Evolutionary conservation across 2,888 invertebrate species (phyloP).

Genomic region (Ariolimax columbianus): DNA sequence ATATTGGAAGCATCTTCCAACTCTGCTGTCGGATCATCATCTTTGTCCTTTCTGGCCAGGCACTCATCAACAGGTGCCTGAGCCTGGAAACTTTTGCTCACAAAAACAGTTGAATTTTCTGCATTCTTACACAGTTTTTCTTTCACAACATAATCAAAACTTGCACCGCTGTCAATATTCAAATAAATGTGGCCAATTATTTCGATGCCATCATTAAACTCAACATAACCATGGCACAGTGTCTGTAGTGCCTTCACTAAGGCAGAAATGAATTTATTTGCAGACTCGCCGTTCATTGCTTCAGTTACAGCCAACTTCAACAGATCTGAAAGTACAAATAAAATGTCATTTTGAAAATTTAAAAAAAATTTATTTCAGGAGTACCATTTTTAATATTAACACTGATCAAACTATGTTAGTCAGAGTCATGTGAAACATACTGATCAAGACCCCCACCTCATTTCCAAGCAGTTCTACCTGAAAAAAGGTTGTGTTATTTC

Average conservation of each 20-base stretch:
- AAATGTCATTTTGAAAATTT: neutral
- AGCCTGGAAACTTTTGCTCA: constrained; percentile 57
- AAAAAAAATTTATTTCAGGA: no score
- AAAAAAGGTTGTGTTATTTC: no score
- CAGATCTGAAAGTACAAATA: constrained; percentile 14
- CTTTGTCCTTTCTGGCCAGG: constrained; percentile 47
- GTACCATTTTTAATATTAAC: no score
- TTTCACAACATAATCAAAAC: constrained; percentile 54
- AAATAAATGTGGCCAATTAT: constrained; percentile 55
- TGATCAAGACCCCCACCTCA: no score
- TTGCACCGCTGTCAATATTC: constrained; percentile 52
- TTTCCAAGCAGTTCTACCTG: no score
- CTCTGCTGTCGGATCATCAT: constrained; percentile 24
- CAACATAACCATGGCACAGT: constrained; percentile 56
- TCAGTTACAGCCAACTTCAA: neutral
- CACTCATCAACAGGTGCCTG: constrained; percentile 50
- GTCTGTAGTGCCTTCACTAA: constrained; percentile 55
- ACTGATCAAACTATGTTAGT: no score
- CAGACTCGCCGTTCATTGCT: constrained; percentile 52
- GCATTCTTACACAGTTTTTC: constrained; percentile 57
- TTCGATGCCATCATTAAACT: constrained; percentile 55
- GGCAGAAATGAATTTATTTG: constrained; percentile 54
- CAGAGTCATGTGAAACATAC: no score
- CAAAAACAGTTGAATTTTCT: constrained; percentile 55
- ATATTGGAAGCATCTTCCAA: constrained; percentile 42